Conservation (phyloP, 2,797 vertebrate genomes). For the Nannoperca australis region DNA sequence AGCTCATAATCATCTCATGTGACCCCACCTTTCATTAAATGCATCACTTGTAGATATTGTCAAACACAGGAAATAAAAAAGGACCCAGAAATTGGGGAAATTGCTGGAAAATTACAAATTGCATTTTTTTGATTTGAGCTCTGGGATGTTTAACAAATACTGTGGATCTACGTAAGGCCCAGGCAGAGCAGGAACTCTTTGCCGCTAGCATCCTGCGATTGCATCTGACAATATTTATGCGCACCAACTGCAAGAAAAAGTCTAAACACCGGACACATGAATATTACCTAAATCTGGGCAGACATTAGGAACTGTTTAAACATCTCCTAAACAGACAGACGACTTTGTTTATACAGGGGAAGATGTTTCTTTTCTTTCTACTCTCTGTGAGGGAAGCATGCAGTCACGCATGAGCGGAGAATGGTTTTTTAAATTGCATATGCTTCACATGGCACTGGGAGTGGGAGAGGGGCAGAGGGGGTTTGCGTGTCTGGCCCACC, state of each 20-base stretch:
- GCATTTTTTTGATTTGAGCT: slow-evolving; percentile 33
- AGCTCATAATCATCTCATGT: slow-evolving; percentile 18
- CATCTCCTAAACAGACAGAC: slow-evolving; percentile 79
- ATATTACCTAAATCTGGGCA: slow-evolving; percentile 76
- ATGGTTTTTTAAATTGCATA: slow-evolving; percentile 85
- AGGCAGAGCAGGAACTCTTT: slow-evolving; percentile 57
- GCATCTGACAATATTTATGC: slow-evolving; percentile 81
- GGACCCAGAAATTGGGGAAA: slow-evolving; percentile 2
- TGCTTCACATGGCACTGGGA: slow-evolving; percentile 88
- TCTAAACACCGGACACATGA: slow-evolving; percentile 72
- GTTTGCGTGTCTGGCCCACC: slow-evolving; percentile 92
- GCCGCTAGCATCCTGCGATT: slow-evolving; percentile 61
- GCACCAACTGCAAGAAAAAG: slow-evolving; percentile 60
- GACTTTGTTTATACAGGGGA: slow-evolving; percentile 79
- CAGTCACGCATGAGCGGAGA: slow-evolving; percentile 87
- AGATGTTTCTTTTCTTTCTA: slow-evolving; percentile 76
- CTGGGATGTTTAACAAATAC: slow-evolving; percentile 59
- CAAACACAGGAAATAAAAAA: slow-evolving; percentile 36
- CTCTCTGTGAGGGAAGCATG: slow-evolving; percentile 77
- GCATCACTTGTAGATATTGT: slow-evolving; percentile 29
- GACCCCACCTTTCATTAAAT: slow-evolving; percentile 29
- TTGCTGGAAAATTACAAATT: slow-evolving; percentile 51
- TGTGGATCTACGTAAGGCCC: slow-evolving; percentile 35
- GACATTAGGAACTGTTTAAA: slow-evolving; percentile 82
- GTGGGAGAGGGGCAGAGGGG: slow-evolving; percentile 65